A percentile compares a stretch with the other conserved stretches of the same genome.
Conservation (phyloP, 2,113 vertebrate genomes). For the Riparia riparia region DNA sequence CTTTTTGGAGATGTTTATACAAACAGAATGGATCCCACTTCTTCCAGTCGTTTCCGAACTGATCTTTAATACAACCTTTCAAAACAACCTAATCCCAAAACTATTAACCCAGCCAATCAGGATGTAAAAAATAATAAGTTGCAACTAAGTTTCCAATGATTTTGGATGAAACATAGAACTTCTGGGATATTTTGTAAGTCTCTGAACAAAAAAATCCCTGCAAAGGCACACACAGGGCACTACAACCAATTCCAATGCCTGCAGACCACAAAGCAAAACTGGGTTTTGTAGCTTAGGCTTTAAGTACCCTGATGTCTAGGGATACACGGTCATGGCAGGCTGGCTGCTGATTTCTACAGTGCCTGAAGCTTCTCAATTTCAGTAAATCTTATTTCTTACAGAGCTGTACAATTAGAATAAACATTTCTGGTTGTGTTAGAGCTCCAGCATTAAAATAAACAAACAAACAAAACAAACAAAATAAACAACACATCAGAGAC, state of each 20-base stretch:
- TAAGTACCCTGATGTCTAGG: background rate
- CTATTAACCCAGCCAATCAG: background rate
- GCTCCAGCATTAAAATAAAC: background rate
- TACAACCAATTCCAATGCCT: background rate
- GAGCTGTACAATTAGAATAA: background rate
- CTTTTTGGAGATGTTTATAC: background rate
- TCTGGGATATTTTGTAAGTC: background rate
- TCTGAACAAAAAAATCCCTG: background rate
- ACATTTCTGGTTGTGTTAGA: background rate
- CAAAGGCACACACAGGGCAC: background rate
- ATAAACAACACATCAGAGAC: background rate
- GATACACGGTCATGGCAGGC: background rate
- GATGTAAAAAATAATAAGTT: rapidly evolving
- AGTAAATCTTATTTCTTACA: background rate
- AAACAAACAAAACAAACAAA: background rate
- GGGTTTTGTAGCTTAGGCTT: background rate
- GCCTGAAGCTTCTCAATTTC: background rate
- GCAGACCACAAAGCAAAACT: background rate
- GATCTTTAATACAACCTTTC: background rate
- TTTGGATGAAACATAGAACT: background rate
- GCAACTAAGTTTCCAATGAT: background rate
- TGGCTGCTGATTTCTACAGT: background rate
- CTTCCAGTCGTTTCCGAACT: background rate
- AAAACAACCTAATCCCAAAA: background rate
- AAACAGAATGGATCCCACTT: background rate